Base-by-base conservation (phyloP, 2,888 invertebrate species). In the Leptinotarsa peninsularis region DNA sequence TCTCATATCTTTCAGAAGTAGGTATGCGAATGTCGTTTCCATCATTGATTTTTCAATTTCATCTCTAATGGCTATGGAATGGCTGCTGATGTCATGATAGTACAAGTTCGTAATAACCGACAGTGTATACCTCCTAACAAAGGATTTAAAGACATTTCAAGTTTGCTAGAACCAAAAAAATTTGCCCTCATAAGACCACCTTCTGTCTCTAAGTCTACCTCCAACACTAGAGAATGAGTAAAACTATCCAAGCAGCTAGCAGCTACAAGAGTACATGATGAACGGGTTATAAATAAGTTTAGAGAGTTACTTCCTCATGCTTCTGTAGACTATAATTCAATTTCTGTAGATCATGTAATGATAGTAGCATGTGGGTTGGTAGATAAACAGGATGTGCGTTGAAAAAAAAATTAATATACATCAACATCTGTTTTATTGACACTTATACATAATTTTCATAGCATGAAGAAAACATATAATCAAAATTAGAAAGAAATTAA, bases 41-140 rank as follows among this genome's bases (percentile, higher is more conserved):
- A 79, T 78, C 14, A 79, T 79, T 54, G 75, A 79, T 71, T 76
- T 78, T 54, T 63, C 23, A 21, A 21, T 21, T 21, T 21, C 21
- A 21, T 21, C 21, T 21, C 21, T 21, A 2, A 21, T 21, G 21
- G 21, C 21, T 21, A 21, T 21, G 21, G 21, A 21, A 21, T 2
- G 21, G 21, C 2, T 21, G 0, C 21, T 21, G 21, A 21, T 21
- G 21, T 21, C 21, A 21, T 2, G 2, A 21, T 21, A 21, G 21
- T 21, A 21, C 21, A 21, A 21, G 21, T 2, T 21, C 2, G 21
- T 21, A 21, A 21, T 21, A 21, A 21, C 21, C 21, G 21, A 21
- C 2, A 21, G 21, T 21, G 21, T 21, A 21, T 21, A 21, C 2
- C 21, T 21, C 21, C 21, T 21, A 21, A 21, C 2, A 21, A 21